phyloP scores from a whole-genome alignment of 2,888 invertebrate genomes.

The Eupithecia subfuscata region DNA sequence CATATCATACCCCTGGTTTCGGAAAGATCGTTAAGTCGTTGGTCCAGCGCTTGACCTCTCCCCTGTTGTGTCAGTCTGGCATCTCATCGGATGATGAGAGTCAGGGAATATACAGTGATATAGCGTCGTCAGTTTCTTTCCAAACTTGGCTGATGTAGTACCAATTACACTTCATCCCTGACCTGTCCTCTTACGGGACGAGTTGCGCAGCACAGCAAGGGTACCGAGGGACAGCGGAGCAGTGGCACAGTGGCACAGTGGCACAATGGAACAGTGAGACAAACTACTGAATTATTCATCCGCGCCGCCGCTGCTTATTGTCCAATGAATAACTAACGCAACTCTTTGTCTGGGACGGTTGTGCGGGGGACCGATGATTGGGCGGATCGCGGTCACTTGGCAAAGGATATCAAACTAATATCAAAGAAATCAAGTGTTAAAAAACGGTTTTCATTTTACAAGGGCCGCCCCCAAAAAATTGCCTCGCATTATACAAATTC shows the following conservation, averaged over 20 bases:
- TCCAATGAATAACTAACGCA: conserved; percentile 25
- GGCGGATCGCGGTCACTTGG: neutral
- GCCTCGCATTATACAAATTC: neutral
- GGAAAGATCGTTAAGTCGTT: no score
- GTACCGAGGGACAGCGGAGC: neutral
- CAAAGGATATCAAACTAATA: neutral
- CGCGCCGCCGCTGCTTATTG: conserved; percentile 16
- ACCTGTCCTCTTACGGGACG: neutral
- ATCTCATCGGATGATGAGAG: no score
- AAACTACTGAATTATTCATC: conserved; percentile 21
- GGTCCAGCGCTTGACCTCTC: no score
- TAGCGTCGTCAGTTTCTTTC: neutral
- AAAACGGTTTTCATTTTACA: neutral
- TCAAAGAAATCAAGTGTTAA: neutral
- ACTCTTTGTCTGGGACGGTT: neutral
- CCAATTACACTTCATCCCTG: neutral
- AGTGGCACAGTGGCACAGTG: neutral
- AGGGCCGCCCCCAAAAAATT: neutral
- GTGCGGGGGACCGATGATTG: neutral
- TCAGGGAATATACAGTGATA: no score
- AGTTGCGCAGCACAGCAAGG: neutral
- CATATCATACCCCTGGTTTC: no score
- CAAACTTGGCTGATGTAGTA: neutral
- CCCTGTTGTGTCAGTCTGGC: no score
- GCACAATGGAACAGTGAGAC: neutral